Evolutionary conservation across 2,113 vertebrate genomes (phyloP).

Genomic region (Tricholaema leucomelas): DNA sequence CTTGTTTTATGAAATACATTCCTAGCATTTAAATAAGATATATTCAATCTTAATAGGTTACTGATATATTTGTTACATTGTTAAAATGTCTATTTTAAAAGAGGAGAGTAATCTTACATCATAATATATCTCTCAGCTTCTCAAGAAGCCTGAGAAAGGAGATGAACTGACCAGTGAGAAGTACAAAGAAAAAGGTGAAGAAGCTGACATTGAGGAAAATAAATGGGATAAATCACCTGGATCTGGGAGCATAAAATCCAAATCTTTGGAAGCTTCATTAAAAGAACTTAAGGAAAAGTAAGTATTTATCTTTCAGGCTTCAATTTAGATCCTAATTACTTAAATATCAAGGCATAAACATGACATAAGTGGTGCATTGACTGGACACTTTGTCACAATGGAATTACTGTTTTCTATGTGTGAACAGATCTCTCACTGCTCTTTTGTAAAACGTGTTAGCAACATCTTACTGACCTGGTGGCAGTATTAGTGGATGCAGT

Average conservation of each 20-base stretch:
- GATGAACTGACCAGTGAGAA: slow-evolving; percentile 86
- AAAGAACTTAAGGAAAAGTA: slow-evolving; percentile 88
- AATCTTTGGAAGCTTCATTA: slow-evolving; percentile 42
- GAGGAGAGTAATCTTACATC: background rate
- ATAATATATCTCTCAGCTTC: slow-evolving; percentile 80
- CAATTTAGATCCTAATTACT: background rate
- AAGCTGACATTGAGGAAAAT: slow-evolving; percentile 78
- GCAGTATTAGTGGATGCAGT: background rate
- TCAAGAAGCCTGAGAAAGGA: slow-evolving; percentile 93
- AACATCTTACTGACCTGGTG: background rate
- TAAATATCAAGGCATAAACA: background rate
- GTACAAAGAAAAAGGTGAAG: slow-evolving; percentile 86
- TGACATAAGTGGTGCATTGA: background rate
- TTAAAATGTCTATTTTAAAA: background rate
- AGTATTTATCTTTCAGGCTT: slow-evolving; percentile 35
- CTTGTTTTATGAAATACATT: background rate
- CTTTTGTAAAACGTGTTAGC: background rate
- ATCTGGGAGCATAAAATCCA: slow-evolving; percentile 76
- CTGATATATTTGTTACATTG: background rate
- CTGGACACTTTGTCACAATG: background rate
- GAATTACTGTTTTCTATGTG: background rate
- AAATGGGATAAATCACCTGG: slow-evolving; percentile 81
- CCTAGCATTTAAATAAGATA: background rate
- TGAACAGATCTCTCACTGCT: background rate
- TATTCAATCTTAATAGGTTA: background rate